Base-by-base conservation (phyloP, 2,797 vertebrate species). In the Okamejei kenojei region DNA sequence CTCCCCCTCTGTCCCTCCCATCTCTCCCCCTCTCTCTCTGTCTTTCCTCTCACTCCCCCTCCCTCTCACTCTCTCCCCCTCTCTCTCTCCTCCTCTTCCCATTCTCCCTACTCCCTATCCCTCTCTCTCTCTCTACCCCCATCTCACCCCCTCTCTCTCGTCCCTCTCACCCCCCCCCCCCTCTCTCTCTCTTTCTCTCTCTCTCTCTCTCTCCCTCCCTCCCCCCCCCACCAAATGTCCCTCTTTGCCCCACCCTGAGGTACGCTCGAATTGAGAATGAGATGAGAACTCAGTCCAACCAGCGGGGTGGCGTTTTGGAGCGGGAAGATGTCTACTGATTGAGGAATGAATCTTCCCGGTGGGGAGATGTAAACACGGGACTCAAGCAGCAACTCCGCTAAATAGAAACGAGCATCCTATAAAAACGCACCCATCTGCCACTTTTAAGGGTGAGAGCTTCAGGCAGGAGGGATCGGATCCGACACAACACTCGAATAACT, bases 221-320 rank as follows among this genome's bases (percentile, higher is more conserved):
- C 26, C 1, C 19, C 1, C 71, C 21, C 71, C 21, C 17, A 1
- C 19, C 15, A 73, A 73, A 19, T 5, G 17, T 23, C 71, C 1
- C 71, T 19, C 19, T 3, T 21, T 1, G 19, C 71, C 71, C 71
- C 19, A 21, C 71, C 54, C 79, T 10, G 19, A 1, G 3, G 7
- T 32, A 7, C 17, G 19, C 45, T 3, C 32, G 9, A 35, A 88
- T n/a, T 74, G 90, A 76, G 23, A 5, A 92, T 94, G 45, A 3
- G 10, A 91, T 94, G 95, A 95, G 94, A 96, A 94, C 95, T 95
- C n/a, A n/a, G n/a, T n/a, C n/a, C n/a, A n/a, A 95, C 98, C 97
- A 97, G 97, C 97, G 96, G 97, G 97, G 96, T 97, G 97, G 96
- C 97, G 96, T 96, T 96, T 96, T 96, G 96, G 96, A 97, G 97